Percentiles rank a stretch among this genome's conserved stretches.
phyloP scores from a whole-genome alignment of 2,113 vertebrate genomes.

The Pipra filicauda region DNA sequence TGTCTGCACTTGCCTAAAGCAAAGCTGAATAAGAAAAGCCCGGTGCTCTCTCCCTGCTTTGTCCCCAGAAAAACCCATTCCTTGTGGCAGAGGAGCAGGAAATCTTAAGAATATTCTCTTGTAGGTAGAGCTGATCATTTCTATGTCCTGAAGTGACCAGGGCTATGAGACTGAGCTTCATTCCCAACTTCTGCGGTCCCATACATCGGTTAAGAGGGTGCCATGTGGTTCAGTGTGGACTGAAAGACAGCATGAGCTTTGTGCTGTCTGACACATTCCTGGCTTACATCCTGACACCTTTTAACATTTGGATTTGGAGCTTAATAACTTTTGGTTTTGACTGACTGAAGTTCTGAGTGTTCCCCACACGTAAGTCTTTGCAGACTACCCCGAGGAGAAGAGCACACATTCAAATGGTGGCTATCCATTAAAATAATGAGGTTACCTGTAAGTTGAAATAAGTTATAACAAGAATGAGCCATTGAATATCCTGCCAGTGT shows the following conservation, averaged over 20 bases:
- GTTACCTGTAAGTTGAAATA: background rate
- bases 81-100: background rate
- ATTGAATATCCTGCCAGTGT: background rate
- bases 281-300: background rate
- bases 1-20: background rate
- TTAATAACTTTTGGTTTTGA: background rate
- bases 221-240: background rate
- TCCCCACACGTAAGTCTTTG: background rate
- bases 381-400: background rate
- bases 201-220: rapidly evolving
- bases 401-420: background rate
- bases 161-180: background rate
- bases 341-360: background rate
- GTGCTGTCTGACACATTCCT: background rate
- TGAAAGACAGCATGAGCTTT: background rate
- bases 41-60: background rate
- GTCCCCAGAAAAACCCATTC: background rate
- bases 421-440: background rate
- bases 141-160: background rate
- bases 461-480: background rate
- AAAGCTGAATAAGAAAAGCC: background rate
- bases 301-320: background rate
- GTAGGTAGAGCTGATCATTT: background rate
- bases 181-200: background rate
- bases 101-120: background rate